phyloP scores from a whole-genome alignment of 2,888 invertebrate species.

The Leucoptera coffeella region DNA sequence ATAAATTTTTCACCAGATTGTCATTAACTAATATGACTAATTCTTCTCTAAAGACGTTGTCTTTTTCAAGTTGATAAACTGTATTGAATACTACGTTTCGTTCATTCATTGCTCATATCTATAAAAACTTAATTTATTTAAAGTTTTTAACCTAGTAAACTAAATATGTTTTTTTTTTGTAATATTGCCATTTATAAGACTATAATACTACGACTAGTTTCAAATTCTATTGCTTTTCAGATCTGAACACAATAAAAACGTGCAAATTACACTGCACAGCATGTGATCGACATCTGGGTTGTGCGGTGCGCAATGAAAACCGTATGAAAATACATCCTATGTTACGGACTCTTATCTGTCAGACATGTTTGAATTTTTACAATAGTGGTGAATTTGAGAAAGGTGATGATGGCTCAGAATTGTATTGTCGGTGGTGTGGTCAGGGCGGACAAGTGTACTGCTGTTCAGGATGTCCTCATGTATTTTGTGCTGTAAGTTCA shows the following conservation, averaged over 20 bases:
- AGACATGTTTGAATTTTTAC: slow-evolving; percentile 68
- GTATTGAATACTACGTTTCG: too few relatives aligned
- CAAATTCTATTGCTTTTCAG: slow-evolving; percentile 15
- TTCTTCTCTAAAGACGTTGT: too few relatives aligned
- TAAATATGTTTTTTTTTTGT: too few relatives aligned
- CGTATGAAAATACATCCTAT: slow-evolving; percentile 69
- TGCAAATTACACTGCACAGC: slow-evolving; percentile 66
- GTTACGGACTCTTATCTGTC: slow-evolving; percentile 65
- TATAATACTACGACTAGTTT: slow-evolving; percentile 26
- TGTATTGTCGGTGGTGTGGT: slow-evolving; percentile 80
- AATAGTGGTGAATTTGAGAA: slow-evolving; percentile 77
- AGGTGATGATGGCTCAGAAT: slow-evolving; percentile 76
- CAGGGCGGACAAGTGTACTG: slow-evolving; percentile 76
- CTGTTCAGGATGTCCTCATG: slow-evolving; percentile 68
- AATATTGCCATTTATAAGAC: too few relatives aligned
- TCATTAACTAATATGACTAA: too few relatives aligned
- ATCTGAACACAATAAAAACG: slow-evolving; percentile 52
- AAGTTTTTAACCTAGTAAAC: too few relatives aligned
- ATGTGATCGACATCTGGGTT: slow-evolving; percentile 70
- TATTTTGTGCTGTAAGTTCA: slow-evolving; percentile 62
- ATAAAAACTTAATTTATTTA: too few relatives aligned
- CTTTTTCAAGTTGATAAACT: too few relatives aligned
- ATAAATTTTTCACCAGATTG: too few relatives aligned
- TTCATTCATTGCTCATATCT: too few relatives aligned
- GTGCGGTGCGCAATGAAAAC: slow-evolving; percentile 56